Evolutionary conservation across 2,113 vertebrate species (phyloP).

Genomic region (Lagopus muta): DNA sequence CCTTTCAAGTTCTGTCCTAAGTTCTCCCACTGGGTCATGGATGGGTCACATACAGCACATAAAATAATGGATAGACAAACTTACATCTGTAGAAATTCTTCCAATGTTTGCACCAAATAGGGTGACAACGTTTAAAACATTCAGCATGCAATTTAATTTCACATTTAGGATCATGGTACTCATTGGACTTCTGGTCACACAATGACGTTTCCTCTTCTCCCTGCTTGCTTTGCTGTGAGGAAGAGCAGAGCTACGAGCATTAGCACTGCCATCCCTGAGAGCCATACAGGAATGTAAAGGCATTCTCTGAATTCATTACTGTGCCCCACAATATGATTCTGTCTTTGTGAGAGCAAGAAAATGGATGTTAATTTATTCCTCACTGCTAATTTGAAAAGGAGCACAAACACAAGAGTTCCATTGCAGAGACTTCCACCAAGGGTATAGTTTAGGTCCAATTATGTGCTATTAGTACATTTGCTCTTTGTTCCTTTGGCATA

Average conservation of each 20-base stretch:
- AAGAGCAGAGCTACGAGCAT: background rate
- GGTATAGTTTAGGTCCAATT: constrained; percentile 74
- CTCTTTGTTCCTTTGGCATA: constrained; percentile 76
- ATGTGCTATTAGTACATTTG: constrained; percentile 71
- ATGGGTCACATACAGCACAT: background rate
- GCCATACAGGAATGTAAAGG: constrained; percentile 54
- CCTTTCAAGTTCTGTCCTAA: background rate
- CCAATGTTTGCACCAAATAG: background rate
- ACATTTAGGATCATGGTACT: background rate
- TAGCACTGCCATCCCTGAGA: background rate
- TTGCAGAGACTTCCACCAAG: constrained; percentile 54
- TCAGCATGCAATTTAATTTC: background rate
- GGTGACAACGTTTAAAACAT: background rate
- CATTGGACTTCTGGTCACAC: constrained; percentile 17
- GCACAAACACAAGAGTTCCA: constrained; percentile 66
- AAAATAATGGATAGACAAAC: background rate
- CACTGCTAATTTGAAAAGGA: constrained; percentile 77
- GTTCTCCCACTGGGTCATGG: background rate
- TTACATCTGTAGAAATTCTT: background rate
- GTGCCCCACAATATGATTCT: constrained; percentile 12
- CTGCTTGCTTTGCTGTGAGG: background rate
- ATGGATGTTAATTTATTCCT: constrained; percentile 73
- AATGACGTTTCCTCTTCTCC: background rate
- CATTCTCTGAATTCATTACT: constrained; percentile 55
- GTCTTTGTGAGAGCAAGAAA: constrained; percentile 33